Evolutionary conservation across 2,888 invertebrate genomes (phyloP).

Genomic region (Gibbula magus): DNA sequence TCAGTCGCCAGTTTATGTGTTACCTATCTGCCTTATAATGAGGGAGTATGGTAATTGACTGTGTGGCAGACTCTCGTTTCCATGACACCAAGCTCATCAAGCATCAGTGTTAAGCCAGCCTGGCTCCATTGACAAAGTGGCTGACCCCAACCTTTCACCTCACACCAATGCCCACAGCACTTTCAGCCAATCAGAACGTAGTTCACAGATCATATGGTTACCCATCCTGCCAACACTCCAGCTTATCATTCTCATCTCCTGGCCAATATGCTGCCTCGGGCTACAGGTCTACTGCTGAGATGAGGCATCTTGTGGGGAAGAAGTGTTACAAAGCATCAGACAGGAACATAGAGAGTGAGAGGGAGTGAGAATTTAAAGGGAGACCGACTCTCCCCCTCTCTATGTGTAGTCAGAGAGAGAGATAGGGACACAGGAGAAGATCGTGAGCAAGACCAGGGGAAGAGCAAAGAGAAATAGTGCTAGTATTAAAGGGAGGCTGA

Average conservation of each 20-base stretch:
- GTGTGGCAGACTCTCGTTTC: slow-evolving; percentile 11
- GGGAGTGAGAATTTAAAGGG: too few relatives aligned
- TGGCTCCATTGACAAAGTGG: slow-evolving; percentile 24
- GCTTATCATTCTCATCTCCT: slow-evolving; percentile 10
- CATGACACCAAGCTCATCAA: slow-evolving; percentile 19
- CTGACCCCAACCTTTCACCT: slow-evolving; percentile 15
- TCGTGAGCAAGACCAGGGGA: too few relatives aligned
- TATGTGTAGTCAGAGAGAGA: too few relatives aligned
- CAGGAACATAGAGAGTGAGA: too few relatives aligned
- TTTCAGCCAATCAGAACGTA: neutral
- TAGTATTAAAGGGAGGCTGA: too few relatives aligned
- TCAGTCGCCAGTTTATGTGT: neutral
- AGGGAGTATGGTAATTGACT: neutral
- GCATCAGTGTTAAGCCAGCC: slow-evolving; percentile 18
- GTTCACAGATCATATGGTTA: slow-evolving; percentile 18
- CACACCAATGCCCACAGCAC: neutral
- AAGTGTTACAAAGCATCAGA: neutral
- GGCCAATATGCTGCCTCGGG: neutral
- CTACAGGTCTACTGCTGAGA: neutral
- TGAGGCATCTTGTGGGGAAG: neutral
- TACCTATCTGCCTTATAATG: slow-evolving; percentile 2
- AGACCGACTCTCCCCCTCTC: too few relatives aligned
- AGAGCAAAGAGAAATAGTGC: too few relatives aligned
- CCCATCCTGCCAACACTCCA: slow-evolving; percentile 16
- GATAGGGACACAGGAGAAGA: too few relatives aligned